These are phyloP conservation scores for Crocodylus rhombifer DNA, from an alignment of 2,797 vertebrate genomes.

Conservation along the genomic window DNA sequence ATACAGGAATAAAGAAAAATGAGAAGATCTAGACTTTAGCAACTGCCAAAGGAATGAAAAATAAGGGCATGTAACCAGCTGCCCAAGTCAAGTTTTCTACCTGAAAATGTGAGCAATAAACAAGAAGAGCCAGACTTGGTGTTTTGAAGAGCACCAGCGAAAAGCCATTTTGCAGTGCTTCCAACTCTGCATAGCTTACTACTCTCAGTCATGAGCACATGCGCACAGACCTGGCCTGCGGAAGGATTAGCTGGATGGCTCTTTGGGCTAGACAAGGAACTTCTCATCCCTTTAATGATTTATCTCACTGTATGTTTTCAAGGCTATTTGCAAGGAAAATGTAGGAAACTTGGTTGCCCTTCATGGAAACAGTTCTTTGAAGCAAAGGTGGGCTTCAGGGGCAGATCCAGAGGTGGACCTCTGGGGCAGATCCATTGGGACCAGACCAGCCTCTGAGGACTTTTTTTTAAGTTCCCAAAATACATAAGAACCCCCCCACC, in stretches of 20 bases:
- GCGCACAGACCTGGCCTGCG: neutral
- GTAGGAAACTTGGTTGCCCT: neutral
- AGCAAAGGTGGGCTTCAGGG: too few relatives aligned
- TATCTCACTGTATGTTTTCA: neutral
- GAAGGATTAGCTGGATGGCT: neutral
- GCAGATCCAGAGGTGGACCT: too few relatives aligned
- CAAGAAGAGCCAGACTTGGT: constrained; percentile 21
- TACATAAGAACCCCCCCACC: too few relatives aligned
- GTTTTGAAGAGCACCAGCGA: constrained; percentile 25
- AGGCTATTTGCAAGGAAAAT: neutral
- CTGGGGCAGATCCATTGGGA: too few relatives aligned
- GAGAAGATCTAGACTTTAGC: constrained; percentile 46
- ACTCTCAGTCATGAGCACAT: neutral
- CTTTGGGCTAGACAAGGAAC: neutral
- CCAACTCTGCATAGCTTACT: neutral
- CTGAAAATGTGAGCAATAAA: constrained; percentile 40
- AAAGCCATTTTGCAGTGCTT: constrained; percentile 13
- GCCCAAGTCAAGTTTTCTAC: constrained; percentile 44
- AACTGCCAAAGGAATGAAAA: constrained; percentile 64
- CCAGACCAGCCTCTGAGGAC: too few relatives aligned
- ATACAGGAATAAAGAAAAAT: constrained; percentile 42
- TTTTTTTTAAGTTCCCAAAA: too few relatives aligned
- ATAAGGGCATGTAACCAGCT: constrained; percentile 31
- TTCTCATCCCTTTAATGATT: neutral
- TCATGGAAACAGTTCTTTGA: neutral